Conservation (phyloP, 2,797 vertebrate genomes). For the Megaceryle alcyon region DNA sequence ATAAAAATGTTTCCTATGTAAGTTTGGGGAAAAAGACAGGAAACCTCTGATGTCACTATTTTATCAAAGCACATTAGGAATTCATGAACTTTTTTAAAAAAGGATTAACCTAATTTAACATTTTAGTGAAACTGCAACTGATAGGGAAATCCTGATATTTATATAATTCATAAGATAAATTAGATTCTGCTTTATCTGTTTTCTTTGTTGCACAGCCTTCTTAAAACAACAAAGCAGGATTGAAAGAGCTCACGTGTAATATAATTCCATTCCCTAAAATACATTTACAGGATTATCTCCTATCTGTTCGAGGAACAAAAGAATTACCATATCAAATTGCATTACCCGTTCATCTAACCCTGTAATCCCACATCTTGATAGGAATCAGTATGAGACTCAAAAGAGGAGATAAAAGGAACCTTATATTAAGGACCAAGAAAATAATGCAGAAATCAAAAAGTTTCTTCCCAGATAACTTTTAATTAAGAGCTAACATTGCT, state of each 20-base stretch:
- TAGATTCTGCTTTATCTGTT: neutral
- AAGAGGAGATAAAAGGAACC: neutral
- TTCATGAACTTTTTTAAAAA: neutral
- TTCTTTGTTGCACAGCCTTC: neutral
- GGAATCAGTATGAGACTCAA: neutral
- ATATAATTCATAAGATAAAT: neutral
- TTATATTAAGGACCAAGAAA: neutral
- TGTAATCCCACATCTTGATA: neutral
- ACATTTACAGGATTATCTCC: neutral
- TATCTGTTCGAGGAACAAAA: neutral
- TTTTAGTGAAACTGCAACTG: neutral
- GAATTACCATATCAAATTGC: conserved; percentile 8
- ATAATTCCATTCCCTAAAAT: neutral
- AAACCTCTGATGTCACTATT: neutral
- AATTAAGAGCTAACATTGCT: neutral
- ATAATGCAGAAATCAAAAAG: neutral
- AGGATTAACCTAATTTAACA: neutral
- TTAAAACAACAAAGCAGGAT: neutral
- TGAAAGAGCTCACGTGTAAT: neutral
- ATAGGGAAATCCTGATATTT: neutral
- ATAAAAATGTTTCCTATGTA: neutral
- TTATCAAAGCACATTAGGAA: neutral
- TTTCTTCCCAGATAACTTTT: neutral
- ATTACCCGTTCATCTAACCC: conserved; percentile 16
- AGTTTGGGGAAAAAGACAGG: neutral